Evolutionary conservation across 1,140 invertebrate species (phyloP).

Genomic region (Euwallacea similis): DNA sequence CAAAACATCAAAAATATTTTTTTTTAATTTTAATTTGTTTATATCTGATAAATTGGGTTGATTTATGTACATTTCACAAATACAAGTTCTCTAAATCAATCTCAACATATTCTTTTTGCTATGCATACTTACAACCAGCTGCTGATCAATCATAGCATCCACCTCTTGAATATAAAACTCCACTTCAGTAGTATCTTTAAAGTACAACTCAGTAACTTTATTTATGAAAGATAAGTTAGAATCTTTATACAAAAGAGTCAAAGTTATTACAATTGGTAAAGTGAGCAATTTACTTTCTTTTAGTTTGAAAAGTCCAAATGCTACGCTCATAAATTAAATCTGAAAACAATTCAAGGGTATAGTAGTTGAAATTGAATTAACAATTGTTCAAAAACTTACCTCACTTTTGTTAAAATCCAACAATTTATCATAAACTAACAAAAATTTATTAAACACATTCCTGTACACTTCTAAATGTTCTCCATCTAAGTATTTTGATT

Average conservation of each 20-base stretch:
- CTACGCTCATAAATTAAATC: constrained; percentile 47
- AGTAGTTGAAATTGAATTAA: neutral
- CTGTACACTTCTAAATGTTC: constrained; percentile 42
- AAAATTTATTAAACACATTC: constrained; percentile 41
- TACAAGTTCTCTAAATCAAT: neutral
- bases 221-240: constrained; percentile 44
- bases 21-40: too few species aligned
- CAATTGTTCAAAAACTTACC: constrained; percentile 32
- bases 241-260: constrained; percentile 45
- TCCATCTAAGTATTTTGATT: constrained; percentile 41
- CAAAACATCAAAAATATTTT: neutral
- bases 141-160: constrained; percentile 42
- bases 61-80: too few species aligned
- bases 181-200: constrained; percentile 36
- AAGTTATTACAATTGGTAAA: constrained; percentile 45
- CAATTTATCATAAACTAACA: constrained; percentile 43
- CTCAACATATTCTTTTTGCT: neutral
- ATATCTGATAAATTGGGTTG: too few species aligned
- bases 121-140: constrained; percentile 40
- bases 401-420: constrained; percentile 43
- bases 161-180: constrained; percentile 46
- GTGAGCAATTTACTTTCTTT: constrained; percentile 45
- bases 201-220: constrained; percentile 43
- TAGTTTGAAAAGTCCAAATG: constrained; percentile 42
- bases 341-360: constrained; percentile 36